Base-by-base conservation (phyloP, 1,140 invertebrate species). In the Alviniconcha marisindica region DNA sequence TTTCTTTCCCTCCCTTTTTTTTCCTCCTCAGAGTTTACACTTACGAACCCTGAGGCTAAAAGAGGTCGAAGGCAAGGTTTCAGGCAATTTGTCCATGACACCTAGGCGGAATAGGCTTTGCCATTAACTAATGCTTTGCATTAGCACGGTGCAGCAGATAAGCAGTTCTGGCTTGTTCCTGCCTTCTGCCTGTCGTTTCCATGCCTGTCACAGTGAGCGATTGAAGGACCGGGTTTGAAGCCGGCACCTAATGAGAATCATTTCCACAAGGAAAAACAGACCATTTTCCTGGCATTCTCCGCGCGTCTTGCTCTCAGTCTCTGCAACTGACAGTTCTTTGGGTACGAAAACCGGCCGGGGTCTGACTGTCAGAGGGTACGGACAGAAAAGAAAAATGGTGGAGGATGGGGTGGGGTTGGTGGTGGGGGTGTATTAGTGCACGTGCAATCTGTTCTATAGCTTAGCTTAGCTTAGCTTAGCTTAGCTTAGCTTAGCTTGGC, bases 31-130 rank as follows among this genome's bases (percentile, higher is more conserved):
- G 28, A 12, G 14, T 33, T 18, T 33, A 28, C 36, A 7, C 18
- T 38, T 33, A 44, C 42, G 12, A 3, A 38, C 42, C 21, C 3
- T 12, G 21, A 38, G 73, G 42, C 73, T 76, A 76, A 76, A 51
- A 5, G 73, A 76, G 73, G 44, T 48, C 2, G 44, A 7, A 54
- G 44, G 10, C 73, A 51, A 42, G 12, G 44, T 76, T 76, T 76
- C 73, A 48, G 28, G 73, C 73, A 76, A 76, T 76, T 76, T 76
- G 73, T 76, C n/a, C n/a, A n/a, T 76, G 73, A 51, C 73, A 76
- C 42, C 73, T 48, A 15, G 10, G n/a, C 31, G 73, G 44, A 76
- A 76, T 76, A 51, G 73, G 73, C 24, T 76, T 51, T 76, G 73
- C 73, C 73, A 76, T 76, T 76, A 76, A 76, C 56, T 79, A 79